Percentiles rank a stretch among this genome's conserved stretches.
These are phyloP conservation scores for Cephalotes varians DNA, from an alignment of 2,888 invertebrate species.

Conservation along the genomic window DNA sequence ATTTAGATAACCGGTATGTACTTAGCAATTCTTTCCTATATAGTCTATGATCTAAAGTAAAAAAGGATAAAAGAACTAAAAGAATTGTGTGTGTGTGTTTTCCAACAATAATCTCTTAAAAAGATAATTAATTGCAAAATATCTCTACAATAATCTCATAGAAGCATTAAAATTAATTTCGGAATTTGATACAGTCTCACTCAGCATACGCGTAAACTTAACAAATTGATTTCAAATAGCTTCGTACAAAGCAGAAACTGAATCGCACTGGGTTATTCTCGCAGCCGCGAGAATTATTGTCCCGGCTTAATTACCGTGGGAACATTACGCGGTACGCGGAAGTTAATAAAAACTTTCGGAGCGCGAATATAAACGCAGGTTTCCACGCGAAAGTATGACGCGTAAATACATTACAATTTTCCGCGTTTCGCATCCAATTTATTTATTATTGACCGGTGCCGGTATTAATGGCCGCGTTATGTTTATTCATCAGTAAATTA, in stretches of 20 bases:
- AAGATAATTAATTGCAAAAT: neutral
- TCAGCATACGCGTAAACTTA: conserved; percentile 35
- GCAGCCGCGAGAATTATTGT: conserved; percentile 54
- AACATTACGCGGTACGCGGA: conserved; percentile 55
- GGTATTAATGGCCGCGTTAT: conserved; percentile 53
- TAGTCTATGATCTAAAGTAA: neutral
- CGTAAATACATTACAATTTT: conserved; percentile 59
- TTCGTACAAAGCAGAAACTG: conserved; percentile 45
- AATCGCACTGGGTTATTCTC: conserved; percentile 49
- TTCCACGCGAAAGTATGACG: conserved; percentile 51
- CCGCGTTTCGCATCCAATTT: conserved; percentile 57
- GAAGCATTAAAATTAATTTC: conserved; percentile 26
- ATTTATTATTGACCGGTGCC: conserved; percentile 56
- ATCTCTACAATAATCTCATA: neutral
- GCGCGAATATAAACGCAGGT: conserved; percentile 52
- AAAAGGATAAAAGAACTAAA: neutral
- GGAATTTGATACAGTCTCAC: conserved; percentile 11
- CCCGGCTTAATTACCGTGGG: conserved; percentile 56
- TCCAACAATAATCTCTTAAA: neutral
- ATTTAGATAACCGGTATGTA: too few species aligned
- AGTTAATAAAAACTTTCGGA: conserved; percentile 57
- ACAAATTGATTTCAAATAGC: conserved; percentile 54
- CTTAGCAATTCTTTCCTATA: too few species aligned
- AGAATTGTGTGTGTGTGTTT: neutral
- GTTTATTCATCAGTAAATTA: conserved; percentile 57